Evolutionary conservation across 2,888 invertebrate genomes (phyloP).

Genomic region (Melanophora roralis): DNA sequence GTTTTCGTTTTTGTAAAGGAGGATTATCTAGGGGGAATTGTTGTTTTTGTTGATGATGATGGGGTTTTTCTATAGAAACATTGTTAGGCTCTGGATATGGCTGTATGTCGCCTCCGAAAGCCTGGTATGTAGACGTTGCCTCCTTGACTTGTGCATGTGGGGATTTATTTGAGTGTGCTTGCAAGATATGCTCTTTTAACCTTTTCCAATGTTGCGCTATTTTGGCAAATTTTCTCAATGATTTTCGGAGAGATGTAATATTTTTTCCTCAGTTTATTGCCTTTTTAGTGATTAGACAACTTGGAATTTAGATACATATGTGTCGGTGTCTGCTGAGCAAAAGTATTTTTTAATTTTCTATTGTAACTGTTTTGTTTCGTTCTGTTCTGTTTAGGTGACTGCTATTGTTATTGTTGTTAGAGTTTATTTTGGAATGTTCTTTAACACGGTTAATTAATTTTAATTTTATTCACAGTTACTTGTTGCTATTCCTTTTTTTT

Average conservation of each 20-base stretch:
- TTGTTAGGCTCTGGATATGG: conserved; percentile 50
- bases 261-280: neutral
- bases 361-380: too few relatives aligned
- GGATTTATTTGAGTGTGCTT: conserved; percentile 53
- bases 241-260: conserved; percentile 2
- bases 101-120: conserved; percentile 55
- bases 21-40: conserved; percentile 24
- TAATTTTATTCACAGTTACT: conserved; percentile 12
- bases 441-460: conserved; percentile 14
- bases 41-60: conserved; percentile 25
- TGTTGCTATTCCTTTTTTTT: neutral
- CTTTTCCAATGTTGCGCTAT: conserved; percentile 65
- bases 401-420: neutral
- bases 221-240: conserved; percentile 61
- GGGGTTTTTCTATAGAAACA: conserved; percentile 51
- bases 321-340: too few relatives aligned
- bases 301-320: too few relatives aligned
- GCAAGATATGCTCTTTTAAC: conserved; percentile 65
- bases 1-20: conserved; percentile 24
- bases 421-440: neutral
- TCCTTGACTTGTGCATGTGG: conserved; percentile 56
- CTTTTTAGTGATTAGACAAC: too few relatives aligned
- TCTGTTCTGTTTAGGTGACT: neutral
- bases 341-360: too few relatives aligned
- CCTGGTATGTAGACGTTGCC: conserved; percentile 53